Base-by-base conservation (phyloP, 2,888 invertebrate genomes). In the Melinaea menophilus region DNA sequence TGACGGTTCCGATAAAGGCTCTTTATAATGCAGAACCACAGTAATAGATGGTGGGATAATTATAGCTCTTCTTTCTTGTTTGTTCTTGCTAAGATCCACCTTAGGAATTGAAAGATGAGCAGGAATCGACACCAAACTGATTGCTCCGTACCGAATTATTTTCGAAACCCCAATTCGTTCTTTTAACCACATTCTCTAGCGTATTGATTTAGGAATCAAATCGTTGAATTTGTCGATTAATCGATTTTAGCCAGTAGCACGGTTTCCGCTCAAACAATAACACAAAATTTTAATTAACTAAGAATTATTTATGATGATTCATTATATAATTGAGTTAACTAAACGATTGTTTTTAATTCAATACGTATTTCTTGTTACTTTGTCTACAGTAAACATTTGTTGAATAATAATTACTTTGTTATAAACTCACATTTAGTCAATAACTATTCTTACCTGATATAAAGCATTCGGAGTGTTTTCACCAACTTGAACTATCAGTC, bases 111-210 rank as follows among this genome's bases (percentile, higher is more conserved):
- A 92, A 58, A 97, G 90, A 56, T 94, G 92, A 2, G 95, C 97
- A 0, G 97, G 95, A 34, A 95, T 93, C 0, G 97, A 97, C 0
- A 96, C 96, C 61, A 97, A 86, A 11, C 95, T 95, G 12, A 95
- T 94, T 0, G 95, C 94, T 0, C 95, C 96, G 76, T 95, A 96
- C 92, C 95, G 61, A 70, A 62, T 58, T 64, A 59, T 58, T 54
- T 35, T 61, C 48, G 66, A 62, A 65, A 69, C 48, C 54, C 48
- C 55, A 59, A 54, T 63, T 59, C 59, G 58, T 65, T 70, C 66
- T 61, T 58, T 63, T 61, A 66, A 61, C 61, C 63, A 54, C 63
- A 68, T 69, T 70, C 66, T 66, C 69, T 62, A 48, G 31, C 58
- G 62, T 67, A 63, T 61, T 51, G 47, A 55, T 48, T 67, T 59